Evolutionary conservation across 37 sponge, comb jelly and placozoan species (phyloP).

Genomic region (Corticium candelabrum): DNA sequence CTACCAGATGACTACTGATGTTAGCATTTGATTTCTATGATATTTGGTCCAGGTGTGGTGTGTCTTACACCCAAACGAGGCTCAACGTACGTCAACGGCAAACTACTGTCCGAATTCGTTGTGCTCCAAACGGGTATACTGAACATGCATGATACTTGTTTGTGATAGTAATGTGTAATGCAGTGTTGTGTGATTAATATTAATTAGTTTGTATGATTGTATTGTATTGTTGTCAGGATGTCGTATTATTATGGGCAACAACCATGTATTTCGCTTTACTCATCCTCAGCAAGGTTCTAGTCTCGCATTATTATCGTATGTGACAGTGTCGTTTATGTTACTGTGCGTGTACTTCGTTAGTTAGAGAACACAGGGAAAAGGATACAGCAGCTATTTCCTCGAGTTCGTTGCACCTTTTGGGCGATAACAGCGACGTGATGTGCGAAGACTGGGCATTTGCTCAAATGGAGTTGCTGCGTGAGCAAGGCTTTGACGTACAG

Average conservation of each 20-base stretch:
- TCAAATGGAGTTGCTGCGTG: constrained; percentile 54
- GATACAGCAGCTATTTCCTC: neutral
- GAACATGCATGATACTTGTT: neutral
- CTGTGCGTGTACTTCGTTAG: neutral
- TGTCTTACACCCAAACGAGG: constrained; percentile 24
- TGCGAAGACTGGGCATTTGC: constrained; percentile 78
- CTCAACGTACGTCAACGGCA: constrained; percentile 69
- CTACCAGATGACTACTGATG: too few relatives aligned
- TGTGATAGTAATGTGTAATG: neutral
- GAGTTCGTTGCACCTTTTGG: too few relatives aligned
- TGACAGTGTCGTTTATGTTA: neutral
- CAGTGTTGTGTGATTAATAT: too few relatives aligned
- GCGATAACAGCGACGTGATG: neutral
- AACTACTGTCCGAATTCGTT: constrained; percentile 28
- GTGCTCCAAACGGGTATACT: constrained; percentile 51
- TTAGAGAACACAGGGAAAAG: neutral
- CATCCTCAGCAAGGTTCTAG: constrained; percentile 64
- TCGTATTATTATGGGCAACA: constrained; percentile 78
- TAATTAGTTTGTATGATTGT: too few relatives aligned
- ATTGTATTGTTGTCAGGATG: constrained; percentile 20
- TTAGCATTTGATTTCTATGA: neutral
- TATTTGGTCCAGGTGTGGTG: neutral
- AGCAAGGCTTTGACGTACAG: constrained; percentile 56
- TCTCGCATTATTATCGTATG: too few relatives aligned
- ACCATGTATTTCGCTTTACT: constrained; percentile 85